Evolutionary conservation across 64 coral and sea anemone species (phyloP).

Genomic region (Dendrophyllia cribrosa): DNA sequence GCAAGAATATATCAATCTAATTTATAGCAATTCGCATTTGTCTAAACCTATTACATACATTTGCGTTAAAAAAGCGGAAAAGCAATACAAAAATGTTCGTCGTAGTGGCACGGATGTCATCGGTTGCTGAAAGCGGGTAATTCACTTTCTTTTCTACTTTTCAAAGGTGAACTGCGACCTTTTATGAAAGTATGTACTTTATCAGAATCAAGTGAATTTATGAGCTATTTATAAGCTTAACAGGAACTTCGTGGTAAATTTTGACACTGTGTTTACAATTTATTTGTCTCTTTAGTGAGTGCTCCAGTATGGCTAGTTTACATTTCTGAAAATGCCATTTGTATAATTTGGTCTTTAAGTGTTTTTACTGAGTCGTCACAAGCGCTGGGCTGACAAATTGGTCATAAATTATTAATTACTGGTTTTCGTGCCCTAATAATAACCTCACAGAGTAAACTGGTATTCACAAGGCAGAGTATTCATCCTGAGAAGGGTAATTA

Average conservation of each 20-base stretch:
- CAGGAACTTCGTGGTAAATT: neutral
- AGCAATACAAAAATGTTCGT: too few species aligned
- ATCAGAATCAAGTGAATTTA: neutral
- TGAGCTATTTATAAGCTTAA: neutral
- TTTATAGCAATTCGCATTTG: too few species aligned
- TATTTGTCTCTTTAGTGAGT: neutral
- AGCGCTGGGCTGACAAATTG: neutral
- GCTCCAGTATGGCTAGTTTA: neutral
- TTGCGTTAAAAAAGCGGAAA: too few species aligned
- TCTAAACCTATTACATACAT: too few species aligned
- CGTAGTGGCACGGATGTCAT: too few species aligned
- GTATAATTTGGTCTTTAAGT: neutral
- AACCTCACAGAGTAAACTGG: neutral
- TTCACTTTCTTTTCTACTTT: constrained; percentile 5
- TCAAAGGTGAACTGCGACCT: neutral
- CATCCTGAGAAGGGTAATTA: constrained; percentile 17
- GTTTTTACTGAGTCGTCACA: too few species aligned
- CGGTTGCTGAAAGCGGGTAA: neutral
- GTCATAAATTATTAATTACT: neutral
- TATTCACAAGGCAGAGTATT: neutral
- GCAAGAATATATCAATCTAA: too few species aligned
- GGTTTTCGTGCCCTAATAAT: neutral
- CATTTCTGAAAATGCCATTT: neutral
- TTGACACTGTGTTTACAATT: neutral
- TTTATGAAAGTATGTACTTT: neutral